Evolutionary conservation across 2,888 invertebrate species (phyloP).

Genomic region (Oscheius sp.): DNA sequence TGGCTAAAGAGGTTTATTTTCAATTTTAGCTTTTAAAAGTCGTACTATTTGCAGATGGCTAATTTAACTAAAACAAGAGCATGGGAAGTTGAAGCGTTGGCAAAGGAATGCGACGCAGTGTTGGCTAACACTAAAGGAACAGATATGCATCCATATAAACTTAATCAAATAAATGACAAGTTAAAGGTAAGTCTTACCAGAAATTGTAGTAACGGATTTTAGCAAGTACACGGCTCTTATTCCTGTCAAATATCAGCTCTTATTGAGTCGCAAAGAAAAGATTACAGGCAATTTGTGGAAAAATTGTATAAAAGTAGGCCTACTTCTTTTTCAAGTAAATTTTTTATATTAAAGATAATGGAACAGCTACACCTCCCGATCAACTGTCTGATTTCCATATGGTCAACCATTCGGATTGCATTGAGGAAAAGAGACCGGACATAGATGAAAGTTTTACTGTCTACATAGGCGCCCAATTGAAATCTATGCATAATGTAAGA

Average conservation of each 20-base stretch:
- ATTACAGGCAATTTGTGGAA: constrained; percentile 55
- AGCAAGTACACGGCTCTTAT: constrained; percentile 64
- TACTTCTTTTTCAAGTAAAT: neutral
- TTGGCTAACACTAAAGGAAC: constrained; percentile 39
- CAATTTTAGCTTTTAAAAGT: too few species aligned
- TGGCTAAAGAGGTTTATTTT: constrained; percentile 56
- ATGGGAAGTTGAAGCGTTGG: constrained; percentile 63
- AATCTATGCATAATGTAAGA: constrained; percentile 96
- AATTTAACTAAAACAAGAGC: constrained; percentile 62
- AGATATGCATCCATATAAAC: constrained; percentile 62
- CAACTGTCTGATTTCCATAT: neutral
- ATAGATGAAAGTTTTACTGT: constrained; percentile 70
- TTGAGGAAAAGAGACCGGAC: constrained; percentile 32
- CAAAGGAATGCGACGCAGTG: constrained; percentile 57
- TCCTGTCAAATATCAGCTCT: constrained; percentile 62
- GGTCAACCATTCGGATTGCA: constrained; percentile 24
- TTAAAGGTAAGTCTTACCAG: constrained; percentile 61
- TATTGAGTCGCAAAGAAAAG: constrained; percentile 54
- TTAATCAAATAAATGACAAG: constrained; percentile 65
- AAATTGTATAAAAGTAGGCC: constrained; percentile 15
- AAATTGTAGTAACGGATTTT: constrained; percentile 23
- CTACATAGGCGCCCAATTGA: constrained; percentile 86
- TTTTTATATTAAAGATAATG: constrained; percentile 6
- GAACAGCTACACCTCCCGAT: constrained; percentile 5
- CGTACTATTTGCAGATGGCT: constrained; percentile 51